These are phyloP conservation scores for Pampusana beccarii DNA, from an alignment of 2,113 vertebrate species.

Conservation along the genomic window DNA sequence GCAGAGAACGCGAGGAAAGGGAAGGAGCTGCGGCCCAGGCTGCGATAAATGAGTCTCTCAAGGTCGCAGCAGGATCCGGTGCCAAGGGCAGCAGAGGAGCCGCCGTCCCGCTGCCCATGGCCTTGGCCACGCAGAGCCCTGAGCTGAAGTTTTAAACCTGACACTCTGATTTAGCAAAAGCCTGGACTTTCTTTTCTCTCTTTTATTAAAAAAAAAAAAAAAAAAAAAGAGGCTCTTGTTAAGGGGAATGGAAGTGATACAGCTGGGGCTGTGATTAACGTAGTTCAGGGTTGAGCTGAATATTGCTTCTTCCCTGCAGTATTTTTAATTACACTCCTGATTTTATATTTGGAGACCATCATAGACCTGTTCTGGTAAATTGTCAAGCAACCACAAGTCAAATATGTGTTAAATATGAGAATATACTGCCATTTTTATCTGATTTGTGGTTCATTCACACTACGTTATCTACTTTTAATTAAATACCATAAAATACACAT, in stretches of 20 bases:
- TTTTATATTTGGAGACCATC: constrained; percentile 76
- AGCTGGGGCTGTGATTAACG: constrained; percentile 65
- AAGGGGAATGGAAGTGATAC: constrained; percentile 42
- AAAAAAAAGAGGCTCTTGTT: constrained; percentile 41
- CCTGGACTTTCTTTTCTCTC: background rate
- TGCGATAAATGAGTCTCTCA: background rate
- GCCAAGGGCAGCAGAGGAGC: background rate
- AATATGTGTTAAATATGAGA: constrained; percentile 99
- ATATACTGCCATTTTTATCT: constrained; percentile 97
- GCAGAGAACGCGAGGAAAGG: background rate
- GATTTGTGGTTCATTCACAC: constrained; percentile 95
- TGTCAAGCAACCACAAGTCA: constrained; percentile 94
- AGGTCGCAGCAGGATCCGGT: background rate
- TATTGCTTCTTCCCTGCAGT: constrained; percentile 72
- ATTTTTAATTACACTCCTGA: constrained; percentile 78
- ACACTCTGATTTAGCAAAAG: constrained; percentile 29
- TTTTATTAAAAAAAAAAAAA: constrained; percentile 19
- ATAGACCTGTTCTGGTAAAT: constrained; percentile 89
- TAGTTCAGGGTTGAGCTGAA: constrained; percentile 63
- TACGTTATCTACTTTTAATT: constrained; percentile 99
- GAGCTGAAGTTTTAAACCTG: background rate
- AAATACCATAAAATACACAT: constrained; percentile 94
- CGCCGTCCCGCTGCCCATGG: background rate
- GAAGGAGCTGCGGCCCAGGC: background rate
- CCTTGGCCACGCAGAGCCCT: too few species aligned